Base-by-base conservation (phyloP, 2,797 vertebrate genomes). In the Hipposideros larvatus region DNA sequence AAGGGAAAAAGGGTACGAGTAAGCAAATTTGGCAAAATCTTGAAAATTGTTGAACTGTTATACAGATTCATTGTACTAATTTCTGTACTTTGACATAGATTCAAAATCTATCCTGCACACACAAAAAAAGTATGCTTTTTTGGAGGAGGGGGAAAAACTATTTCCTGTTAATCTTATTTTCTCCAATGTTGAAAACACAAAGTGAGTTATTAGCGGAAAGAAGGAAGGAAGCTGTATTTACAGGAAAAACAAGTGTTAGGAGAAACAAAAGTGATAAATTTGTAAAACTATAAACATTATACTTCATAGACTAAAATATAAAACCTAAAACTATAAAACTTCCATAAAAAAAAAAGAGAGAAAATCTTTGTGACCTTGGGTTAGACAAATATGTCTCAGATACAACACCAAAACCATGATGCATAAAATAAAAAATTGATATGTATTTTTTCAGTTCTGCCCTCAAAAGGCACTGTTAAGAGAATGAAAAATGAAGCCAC, bases 331-430 rank as follows among this genome's bases (percentile, higher is more conserved):
- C 26, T 77, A 19, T 51, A 53, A 24, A 73, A 57, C 18, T n/a
- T 70, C 26, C 68, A 41, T 26, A 6, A n/a, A 51, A 77, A 57
- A 87, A 51, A 48, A 73, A 16, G 7, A 41, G 5, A 70, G 48
- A 63, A 91, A 80, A 41, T 82, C 31, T 86, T 71, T 86, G 51
- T 66, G 55, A 79, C 41, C 57, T 90, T 84, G 37, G 26, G 22
- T 57, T 87, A 87, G 46, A 65, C 71, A 94, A 88, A 37, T 68
- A 57, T 87, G 80, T 96, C 77, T 87, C 75, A 88, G 8, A 26
- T 74, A 24, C 9, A 61, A 31, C 16, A n/a, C 63, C 11, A 48
- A 74, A 88, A 74, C 57, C 51, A 78, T 68, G 57, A 46, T 55
- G 46, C 7, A 37, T 71, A 73, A 91, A 87, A 73, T 57, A 48